Evolutionary conservation across 2,113 vertebrate genomes (phyloP), one percentile per base, ranked within the genome.

Genomic region (Solea solea): DNA sequence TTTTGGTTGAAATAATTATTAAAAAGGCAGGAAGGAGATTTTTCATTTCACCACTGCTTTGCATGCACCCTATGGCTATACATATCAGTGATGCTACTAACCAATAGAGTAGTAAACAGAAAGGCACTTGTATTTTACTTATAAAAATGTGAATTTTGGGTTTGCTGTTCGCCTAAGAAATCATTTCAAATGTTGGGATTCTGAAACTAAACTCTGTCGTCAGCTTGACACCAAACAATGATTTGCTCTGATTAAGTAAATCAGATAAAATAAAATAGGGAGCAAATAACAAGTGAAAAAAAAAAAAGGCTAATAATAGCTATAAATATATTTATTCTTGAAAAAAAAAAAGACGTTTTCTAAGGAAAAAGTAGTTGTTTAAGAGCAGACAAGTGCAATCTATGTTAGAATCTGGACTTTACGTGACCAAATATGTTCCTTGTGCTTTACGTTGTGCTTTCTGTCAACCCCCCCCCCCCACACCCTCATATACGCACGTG

Each of bases 31-130:
- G 63, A 3, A 40, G 60, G 25, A 45, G 16, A 55, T 51, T 53
- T 62, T 55, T 87, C 75, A 75, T 81, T 76, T 74, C 64, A 85
- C 60, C 81, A 76, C 80, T 80, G 81, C 80, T 88, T 91, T 90
- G 92, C 88, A 90, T 91, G 92, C 84, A 85, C 76, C 80, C 84
- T 85, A 72, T 55, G 76, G 65, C 44, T 74, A 86, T 80, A 89
- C 88, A 89, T 88, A 90, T 91, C 89, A 89, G 70, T 52, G 67
- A 89, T 80, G 84, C 88, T 84, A 85, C 83, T 85, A 88, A 90
- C 86, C 85, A 89, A 86, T 83, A 87, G 74, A 85, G 69, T 84
- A 83, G 82, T 86, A 21, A 64, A 72, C 13, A 40, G 55, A 75
- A 86, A 76, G 75, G 65, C 79, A 70, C 77, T 75, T 87, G 67